These are phyloP conservation scores for Pseudorectes ferrugineus DNA, from an alignment of 2,113 vertebrate species.

Conservation along the genomic window DNA sequence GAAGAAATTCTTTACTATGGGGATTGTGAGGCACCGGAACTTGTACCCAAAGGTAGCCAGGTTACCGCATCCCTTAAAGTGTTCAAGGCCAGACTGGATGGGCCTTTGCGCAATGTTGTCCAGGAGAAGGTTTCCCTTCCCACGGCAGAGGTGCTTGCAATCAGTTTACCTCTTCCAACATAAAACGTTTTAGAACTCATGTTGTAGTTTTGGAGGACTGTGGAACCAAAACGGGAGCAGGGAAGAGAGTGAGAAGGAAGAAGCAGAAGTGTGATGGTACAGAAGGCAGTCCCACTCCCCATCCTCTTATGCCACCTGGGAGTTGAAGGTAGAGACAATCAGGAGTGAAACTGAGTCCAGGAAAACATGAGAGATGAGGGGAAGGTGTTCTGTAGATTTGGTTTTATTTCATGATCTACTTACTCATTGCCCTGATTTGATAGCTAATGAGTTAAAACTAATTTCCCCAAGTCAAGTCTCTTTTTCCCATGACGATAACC, in stretches of 20 bases:
- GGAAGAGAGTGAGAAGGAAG: not conserved
- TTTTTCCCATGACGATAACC: rapidly evolving
- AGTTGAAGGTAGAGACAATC: not conserved
- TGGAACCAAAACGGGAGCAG: not conserved
- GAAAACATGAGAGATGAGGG: not conserved
- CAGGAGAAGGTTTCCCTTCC: not conserved
- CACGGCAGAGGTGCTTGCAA: not conserved
- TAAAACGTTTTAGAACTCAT: not conserved
- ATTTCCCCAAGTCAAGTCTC: not conserved
- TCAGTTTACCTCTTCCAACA: not conserved
- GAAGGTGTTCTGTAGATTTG: not conserved
- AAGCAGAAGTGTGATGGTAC: not conserved
- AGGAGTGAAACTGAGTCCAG: not conserved
- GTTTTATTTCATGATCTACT: not conserved
- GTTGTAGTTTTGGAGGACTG: not conserved
- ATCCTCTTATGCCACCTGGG: not conserved
- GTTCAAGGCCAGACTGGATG: no score
- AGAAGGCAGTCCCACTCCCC: not conserved
- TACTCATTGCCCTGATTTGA: not conserved
- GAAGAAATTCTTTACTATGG: not conserved
- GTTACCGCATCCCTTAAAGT: rapidly evolving
- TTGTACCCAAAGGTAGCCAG: not conserved
- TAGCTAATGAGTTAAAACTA: not conserved
- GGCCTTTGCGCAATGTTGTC: rapidly evolving
- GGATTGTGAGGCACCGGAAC: rapidly evolving